Evolutionary conservation across 2,113 vertebrate species (phyloP).

Genomic region (Cyphomyrus discorhynchus): DNA sequence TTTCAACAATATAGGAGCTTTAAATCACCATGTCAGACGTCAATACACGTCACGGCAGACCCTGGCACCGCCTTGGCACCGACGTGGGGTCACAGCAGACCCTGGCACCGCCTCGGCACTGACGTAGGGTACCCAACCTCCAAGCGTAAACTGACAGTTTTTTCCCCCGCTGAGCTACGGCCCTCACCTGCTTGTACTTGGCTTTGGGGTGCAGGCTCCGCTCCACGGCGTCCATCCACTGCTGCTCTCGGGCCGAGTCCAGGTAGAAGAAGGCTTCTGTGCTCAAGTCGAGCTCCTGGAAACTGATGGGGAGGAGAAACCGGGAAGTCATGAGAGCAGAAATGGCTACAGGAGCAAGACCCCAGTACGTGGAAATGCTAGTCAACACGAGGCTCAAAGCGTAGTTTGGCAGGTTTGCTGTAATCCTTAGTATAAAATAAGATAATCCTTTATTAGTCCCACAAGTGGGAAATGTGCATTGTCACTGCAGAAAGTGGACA

Average conservation of each 20-base stretch:
- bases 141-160: not conserved
- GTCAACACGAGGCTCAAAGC: not conserved
- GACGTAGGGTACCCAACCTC: not conserved
- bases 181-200: constrained; percentile 81
- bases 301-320: constrained; percentile 53
- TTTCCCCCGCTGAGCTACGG: not conserved
- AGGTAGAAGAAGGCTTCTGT: constrained; percentile 96
- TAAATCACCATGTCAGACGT: not conserved
- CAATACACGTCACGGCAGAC: not conserved
- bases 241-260: constrained; percentile 86
- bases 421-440: not conserved
- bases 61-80: no score
- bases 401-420: not conserved
- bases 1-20: not conserved
- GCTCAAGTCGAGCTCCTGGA: constrained; percentile 95
- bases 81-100: not conserved
- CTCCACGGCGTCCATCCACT: constrained; percentile 82
- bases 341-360: not conserved
- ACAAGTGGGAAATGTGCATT: no score
- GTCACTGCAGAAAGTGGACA: no score
- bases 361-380: not conserved
- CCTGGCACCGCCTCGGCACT: not conserved
- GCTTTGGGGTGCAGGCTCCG: constrained; percentile 72
- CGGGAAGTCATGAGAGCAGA: not conserved
- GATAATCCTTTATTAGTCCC: no score